Evolutionary conservation across 1,140 invertebrate genomes (phyloP), one percentile per base, ranked within the genome.

Genomic region (Megathymus violae): DNA sequence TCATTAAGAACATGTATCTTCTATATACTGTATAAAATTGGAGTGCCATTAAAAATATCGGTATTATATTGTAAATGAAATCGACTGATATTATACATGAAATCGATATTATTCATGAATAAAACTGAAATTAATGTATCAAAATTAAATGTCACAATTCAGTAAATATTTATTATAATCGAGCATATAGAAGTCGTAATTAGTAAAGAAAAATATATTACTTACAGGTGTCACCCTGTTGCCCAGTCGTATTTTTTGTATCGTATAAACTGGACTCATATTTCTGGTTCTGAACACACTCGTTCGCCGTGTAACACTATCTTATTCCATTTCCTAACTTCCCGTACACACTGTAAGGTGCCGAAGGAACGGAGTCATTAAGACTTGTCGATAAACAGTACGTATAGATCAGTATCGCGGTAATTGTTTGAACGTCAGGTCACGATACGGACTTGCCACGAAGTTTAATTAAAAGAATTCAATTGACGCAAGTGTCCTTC

Each of bases 381-480:
- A 64, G 72, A 72, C 59, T 64, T 60, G 66, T 79, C 71, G 72
- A 69, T 65, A 79, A 80, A 81, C 67, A 72, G 64, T 67, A 74
- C 59, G 64, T 67, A 75, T 60, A 81, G 81, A 86, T 86, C 76
- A 43, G 67, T 85, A 85, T 85, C 82, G 64, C 66, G 71, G 71
- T 81, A 81, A 86, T 86, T 80, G 78, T 74, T 71, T 74, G 66
- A 67, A 67, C 66, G 74, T 65, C 67, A 64, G 64, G 77, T 76
- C 80, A 86, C 81, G 80, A 84, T 67, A 78, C 62, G 68, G 62
- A 62, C 64, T 64, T 69, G 56, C 61, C 74, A 78, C 74, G 74
- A 79, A 75, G 70, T 76, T 77, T 71, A 82, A 82, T 86, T 82
- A 86, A 81, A 75, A 48, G 69, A 77, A 79, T 80, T 76, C 74